phyloP scores from a whole-genome alignment of 2,888 invertebrate species.

The Microctonus aethiopoides region DNA sequence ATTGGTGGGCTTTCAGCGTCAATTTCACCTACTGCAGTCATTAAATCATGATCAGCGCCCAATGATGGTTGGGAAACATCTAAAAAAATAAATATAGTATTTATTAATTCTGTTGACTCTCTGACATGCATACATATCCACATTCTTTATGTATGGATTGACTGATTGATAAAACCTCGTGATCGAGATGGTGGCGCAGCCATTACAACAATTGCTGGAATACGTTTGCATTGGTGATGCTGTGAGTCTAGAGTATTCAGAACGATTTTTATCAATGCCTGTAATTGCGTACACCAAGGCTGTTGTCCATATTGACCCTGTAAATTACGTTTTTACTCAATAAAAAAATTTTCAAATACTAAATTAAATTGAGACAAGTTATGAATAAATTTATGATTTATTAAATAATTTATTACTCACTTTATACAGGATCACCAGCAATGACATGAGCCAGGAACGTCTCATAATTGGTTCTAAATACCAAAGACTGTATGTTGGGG shows the following conservation, averaged over 20 bases:
- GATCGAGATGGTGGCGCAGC: constrained; percentile 77
- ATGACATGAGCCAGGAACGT: constrained; percentile 91
- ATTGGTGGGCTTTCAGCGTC: constrained; percentile 58
- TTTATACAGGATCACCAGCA: constrained; percentile 95
- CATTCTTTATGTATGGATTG: neutral
- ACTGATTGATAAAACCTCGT: constrained; percentile 69
- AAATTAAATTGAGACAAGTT: too few species aligned
- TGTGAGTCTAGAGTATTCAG: constrained; percentile 92
- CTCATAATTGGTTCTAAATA: constrained; percentile 87
- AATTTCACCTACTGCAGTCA: constrained; percentile 52
- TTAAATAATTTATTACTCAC: constrained; percentile 68
- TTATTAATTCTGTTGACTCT: too few species aligned
- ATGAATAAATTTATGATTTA: neutral
- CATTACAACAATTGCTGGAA: constrained; percentile 83
- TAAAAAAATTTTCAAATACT: neutral
- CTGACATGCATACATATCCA: too few species aligned
- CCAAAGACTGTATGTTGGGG: constrained; percentile 86
- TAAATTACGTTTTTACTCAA: constrained; percentile 48
- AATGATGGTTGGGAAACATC: constrained; percentile 83
- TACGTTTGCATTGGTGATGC: constrained; percentile 89
- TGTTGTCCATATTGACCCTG: constrained; percentile 83
- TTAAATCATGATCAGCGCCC: constrained; percentile 74
- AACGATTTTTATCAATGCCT: constrained; percentile 86
- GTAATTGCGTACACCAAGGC: constrained; percentile 77
- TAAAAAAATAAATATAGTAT: constrained; percentile 54